Evolutionary conservation across 2,113 vertebrate genomes (phyloP), one percentile per base, ranked within the genome.

Genomic region (Tylochromis polylepis): DNA sequence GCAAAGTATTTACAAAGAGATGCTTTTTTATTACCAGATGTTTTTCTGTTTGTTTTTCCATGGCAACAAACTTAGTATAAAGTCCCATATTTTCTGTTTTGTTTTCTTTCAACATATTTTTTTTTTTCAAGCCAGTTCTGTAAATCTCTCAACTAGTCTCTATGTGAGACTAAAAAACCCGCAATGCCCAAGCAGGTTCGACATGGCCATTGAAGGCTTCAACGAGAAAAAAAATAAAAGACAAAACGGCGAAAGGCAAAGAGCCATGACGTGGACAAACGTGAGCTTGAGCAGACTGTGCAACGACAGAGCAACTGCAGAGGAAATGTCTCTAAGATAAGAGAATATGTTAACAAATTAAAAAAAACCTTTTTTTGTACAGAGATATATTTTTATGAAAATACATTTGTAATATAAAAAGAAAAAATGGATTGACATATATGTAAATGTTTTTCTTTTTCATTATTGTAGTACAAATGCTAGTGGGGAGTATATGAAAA

Each of bases 301-400:
- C 83, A 75, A 65, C 55, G 82, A 77, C 82, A 81, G 89, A 90
- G 91, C 79, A 87, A 90, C 79, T 84, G 41, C 79, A 22, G 86
- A 80, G 86, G 82, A 83, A 83, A 59, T 83, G 55, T 91, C 93
- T 93, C 89, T 91, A n/a, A 92, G 89, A 92, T 90, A 93, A 95
- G 93, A 95, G 94, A 95, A 93, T 92, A 91, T 91, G 94, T 88
- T 91, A 87, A 91, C 84, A 91, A 95, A 93, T 89, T 81, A 91
- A 94, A 94, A 94, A 91, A 93, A 95, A 93, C 24, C 6, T 87
- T 83, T 89, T 94, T 99, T 99, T 99, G 98, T 99, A 99, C 97
- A 99, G 98, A 99, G 98, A 98, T 99, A 98, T 99, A 99, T 99
- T 99, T 99, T 99, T 99, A 97, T 99, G 98, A 96, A 96, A 96